Conservation (phyloP, 2,113 vertebrate genomes). For the Zosterops borbonicus region DNA sequence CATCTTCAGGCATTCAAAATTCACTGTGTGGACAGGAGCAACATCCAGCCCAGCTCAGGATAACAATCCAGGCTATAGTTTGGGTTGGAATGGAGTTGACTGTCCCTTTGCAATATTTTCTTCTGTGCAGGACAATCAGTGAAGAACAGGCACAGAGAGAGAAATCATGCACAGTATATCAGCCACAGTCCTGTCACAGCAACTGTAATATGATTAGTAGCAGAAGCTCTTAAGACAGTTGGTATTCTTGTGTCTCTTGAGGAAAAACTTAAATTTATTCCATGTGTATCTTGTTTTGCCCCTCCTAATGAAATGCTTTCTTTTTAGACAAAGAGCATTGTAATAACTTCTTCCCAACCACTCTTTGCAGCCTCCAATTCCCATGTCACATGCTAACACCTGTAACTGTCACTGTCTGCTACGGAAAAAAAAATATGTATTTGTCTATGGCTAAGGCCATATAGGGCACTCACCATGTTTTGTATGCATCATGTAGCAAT, state of each 20-base stretch:
- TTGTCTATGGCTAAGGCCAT: not conserved
- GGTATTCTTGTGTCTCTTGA: not conserved
- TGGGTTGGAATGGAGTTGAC: not conserved
- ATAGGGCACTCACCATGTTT: not conserved
- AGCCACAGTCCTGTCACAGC: not conserved
- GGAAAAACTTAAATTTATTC: not conserved
- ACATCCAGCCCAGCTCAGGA: not conserved
- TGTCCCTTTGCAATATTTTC: not conserved
- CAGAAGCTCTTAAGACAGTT: not conserved
- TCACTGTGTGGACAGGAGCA: not conserved
- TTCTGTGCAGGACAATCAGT: not conserved
- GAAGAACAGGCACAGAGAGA: not conserved
- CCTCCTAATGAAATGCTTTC: not conserved
- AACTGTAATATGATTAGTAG: not conserved
- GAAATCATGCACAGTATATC: not conserved
- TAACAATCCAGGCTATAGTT: not conserved
- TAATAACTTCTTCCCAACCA: not conserved
- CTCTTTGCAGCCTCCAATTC: not conserved
- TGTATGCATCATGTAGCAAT: not conserved
- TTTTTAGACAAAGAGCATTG: not conserved
- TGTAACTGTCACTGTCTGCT: not conserved
- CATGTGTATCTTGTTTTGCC: not conserved
- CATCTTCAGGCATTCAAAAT: not conserved
- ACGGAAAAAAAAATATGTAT: accelerated
- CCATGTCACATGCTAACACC: accelerated